A percentile compares a stretch with the other conserved stretches of the same genome.
phyloP scores from a whole-genome alignment of 2,797 vertebrate species.

The Urophycis tenuis region DNA sequence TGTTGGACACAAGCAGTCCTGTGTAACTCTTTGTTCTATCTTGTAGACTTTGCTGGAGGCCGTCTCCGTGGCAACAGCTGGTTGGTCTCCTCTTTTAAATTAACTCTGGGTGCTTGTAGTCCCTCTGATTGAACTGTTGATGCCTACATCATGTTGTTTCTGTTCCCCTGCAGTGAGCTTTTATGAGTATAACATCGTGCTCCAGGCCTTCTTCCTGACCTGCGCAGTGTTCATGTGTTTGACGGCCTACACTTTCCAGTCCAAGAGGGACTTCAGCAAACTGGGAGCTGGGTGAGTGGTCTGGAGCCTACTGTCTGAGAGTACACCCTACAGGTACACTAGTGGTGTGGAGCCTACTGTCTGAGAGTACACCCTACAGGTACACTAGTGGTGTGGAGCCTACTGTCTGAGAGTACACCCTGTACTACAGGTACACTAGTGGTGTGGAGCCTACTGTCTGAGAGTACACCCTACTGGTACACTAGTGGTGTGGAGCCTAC shows the following conservation, averaged over 20 bases:
- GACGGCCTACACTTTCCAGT: slow-evolving; percentile 87
- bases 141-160: not conserved
- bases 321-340: not conserved
- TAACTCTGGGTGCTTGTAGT: not conserved
- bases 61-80: slow-evolving; percentile 78
- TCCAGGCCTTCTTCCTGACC: slow-evolving; percentile 88
- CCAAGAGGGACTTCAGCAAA: slow-evolving; percentile 92
- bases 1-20: too few relatives aligned
- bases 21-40: slow-evolving; percentile 20
- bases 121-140: not conserved
- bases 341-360: too few relatives aligned
- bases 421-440: too few relatives aligned
- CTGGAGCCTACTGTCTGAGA: not conserved
- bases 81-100: slow-evolving; percentile 61
- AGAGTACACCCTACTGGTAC: too few relatives aligned
- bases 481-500: too few relatives aligned
- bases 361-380: too few relatives aligned
- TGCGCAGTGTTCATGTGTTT: slow-evolving; percentile 84
- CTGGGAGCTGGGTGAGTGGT: slow-evolving; percentile 81
- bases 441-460: too few relatives aligned
- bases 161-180: slow-evolving; percentile 78
- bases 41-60: slow-evolving; percentile 86
- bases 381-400: too few relatives aligned
- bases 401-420: too few relatives aligned
- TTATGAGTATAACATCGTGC: slow-evolving; percentile 78